Evolutionary conservation across 2,797 vertebrate species (phyloP), one percentile per base, ranked within the genome.

Genomic region (Thaleichthys pacificus): DNA sequence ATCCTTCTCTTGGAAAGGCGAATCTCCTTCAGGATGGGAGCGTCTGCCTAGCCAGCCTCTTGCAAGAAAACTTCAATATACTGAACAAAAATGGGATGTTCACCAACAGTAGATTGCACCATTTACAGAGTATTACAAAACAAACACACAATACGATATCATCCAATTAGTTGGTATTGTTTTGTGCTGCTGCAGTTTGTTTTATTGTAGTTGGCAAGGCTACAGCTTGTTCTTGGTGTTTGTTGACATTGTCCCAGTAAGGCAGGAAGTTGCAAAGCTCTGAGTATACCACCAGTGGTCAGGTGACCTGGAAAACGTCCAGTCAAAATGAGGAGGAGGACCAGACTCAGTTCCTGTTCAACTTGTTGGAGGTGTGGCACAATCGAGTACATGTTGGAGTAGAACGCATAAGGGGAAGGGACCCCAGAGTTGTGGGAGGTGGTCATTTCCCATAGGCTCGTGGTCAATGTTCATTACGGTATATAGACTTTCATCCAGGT

Each of bases 121-220:
- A 88, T 89, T 85, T 88, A 92, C 85, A 91, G 72, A 66, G 80
- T 88, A 87, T 89, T 85, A 92, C 89, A 85, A 81, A 85, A 91
- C 86, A 89, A 84, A 90, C 87, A 89, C 85, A 86, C 75, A 87
- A 47, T 47, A 47, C 42, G 42, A 87, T 73, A 82, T 89, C 80
- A 80, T 51, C 85, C 81, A 64, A n/a, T 79, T 78, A 69, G 77
- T 76, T 77, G 75, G 80, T 72, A 28, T 85, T 73, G 68, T 70
- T 47, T 54, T 62, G 71, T 61, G 58, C 26, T 61, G 62, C 32
- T 68, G 70, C 68, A 69, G 65, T 62, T 21, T 66, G 22, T 51
- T 60, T 24, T 24, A 19, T 21, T 35, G 67, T 58, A 32, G 69
- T 73, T 73, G 32, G 83, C 68, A 68, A 17, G 51, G 69, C 81